These are phyloP conservation scores for Brachirus orientalis DNA, from an alignment of 2,113 vertebrate genomes.

Conservation along the genomic window DNA sequence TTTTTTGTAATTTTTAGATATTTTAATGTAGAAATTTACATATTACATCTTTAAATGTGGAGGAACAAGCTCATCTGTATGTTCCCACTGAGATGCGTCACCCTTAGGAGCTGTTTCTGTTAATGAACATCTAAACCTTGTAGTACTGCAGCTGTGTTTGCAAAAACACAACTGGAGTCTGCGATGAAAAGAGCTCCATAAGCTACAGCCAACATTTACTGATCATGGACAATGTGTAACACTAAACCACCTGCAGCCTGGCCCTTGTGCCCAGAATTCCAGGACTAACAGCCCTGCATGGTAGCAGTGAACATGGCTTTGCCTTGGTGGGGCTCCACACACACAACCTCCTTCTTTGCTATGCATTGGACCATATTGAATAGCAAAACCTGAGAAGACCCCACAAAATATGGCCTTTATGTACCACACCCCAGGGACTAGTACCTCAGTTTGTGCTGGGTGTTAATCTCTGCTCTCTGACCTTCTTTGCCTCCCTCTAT, in stretches of 20 bases:
- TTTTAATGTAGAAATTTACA: no score
- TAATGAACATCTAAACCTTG: not conserved
- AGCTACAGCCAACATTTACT: slow-evolving; percentile 50
- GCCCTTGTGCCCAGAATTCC: slow-evolving; percentile 73
- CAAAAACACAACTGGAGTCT: slow-evolving; percentile 14
- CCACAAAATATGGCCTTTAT: slow-evolving; percentile 49
- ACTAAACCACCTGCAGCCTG: slow-evolving; percentile 62
- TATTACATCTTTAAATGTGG: no score
- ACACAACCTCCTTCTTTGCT: slow-evolving; percentile 27
- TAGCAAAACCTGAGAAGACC: slow-evolving; percentile 59
- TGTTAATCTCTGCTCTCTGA: slow-evolving; percentile 54
- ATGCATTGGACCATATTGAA: slow-evolving; percentile 40
- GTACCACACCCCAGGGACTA: slow-evolving; percentile 25
- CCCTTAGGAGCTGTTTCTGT: not conserved
- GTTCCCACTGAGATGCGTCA: no score
- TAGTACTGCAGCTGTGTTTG: not conserved
- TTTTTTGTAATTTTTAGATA: no score
- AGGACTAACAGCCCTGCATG: slow-evolving; percentile 56
- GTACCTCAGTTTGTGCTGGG: slow-evolving; percentile 23
- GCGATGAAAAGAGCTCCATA: slow-evolving; percentile 14
- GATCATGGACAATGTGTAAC: slow-evolving; percentile 57
- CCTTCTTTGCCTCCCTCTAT: slow-evolving; percentile 30
- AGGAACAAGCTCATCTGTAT: not conserved
- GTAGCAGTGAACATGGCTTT: slow-evolving; percentile 70
- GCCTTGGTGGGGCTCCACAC: slow-evolving; percentile 42